Evolutionary conservation across 53 echinoderm and acorn worm genomes (phyloP), one percentile per base, ranked within the genome.

Genomic region (Holothuria scabra): DNA sequence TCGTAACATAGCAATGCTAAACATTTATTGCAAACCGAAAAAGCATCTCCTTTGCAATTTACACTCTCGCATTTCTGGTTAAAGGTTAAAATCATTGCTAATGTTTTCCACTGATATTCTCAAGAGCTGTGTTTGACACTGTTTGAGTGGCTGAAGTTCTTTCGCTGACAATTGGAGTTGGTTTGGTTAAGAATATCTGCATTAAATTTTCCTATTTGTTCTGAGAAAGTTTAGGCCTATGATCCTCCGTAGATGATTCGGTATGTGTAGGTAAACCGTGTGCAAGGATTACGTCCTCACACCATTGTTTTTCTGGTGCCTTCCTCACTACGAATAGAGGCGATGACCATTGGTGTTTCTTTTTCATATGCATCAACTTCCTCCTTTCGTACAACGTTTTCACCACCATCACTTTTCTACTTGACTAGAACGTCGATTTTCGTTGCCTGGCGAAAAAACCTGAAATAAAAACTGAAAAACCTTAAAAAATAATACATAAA

Each of bases 1-100:
- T 76, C 76, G 55, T 52, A 76, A 25, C 76, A 76, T 9, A 76
- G 25, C 19, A 76, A 76, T 23, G 66, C 66, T 23, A 66, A 25
- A 23, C 66, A 66, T 66, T 66, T 66, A 12, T 16, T 66, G 26
- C 66, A 66, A 19, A 25, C 66, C 11, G 66, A 66, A 25, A 19
- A 66, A 19, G 23, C 66, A 12, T 66, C 66, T 25, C 20, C 58
- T 12, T 57, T 20, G 20, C 58, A 57, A 20, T 57, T 20, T 57
- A 57, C 58, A 14, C 12, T 57, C 58, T 57, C 58, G 20, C 58
- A 57, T 57, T 12, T 57, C 58, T 57, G 58, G 12, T 57, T 20
- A 57, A 57, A 57, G 20, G 20, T 20, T 14, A 20, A n/a, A n/a
- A n/a, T n/a, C n/a, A n/a, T n/a, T n/a, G n/a, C n/a, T n/a, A n/a